phyloP scores from a whole-genome alignment of 92 coral and sea anemone genomes.

The Desmophyllum pertusum region DNA sequence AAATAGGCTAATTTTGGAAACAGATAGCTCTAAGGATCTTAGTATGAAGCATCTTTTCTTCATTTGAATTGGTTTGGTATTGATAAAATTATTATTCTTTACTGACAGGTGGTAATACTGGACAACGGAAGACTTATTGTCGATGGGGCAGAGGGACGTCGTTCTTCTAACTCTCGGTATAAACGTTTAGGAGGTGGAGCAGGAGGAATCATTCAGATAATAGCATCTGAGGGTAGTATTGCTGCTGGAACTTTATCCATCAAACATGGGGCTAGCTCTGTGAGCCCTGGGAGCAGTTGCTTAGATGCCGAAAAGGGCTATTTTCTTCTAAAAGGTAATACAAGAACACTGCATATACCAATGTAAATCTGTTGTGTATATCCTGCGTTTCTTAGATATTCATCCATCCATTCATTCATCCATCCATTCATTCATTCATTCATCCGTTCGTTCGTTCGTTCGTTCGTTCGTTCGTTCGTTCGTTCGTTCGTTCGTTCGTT shows the following conservation, averaged over 20 bases:
- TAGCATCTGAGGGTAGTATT: conserved; percentile 8
- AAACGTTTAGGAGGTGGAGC: conserved; percentile 3
- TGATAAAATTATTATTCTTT: not conserved
- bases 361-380: not conserved
- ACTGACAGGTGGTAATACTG: not conserved
- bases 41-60: too few relatives aligned
- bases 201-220: conserved; percentile 40
- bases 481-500: too few relatives aligned
- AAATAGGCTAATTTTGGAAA: too few relatives aligned
- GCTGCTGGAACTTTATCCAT: not conserved
- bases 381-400: too few relatives aligned
- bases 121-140: conserved; percentile 13
- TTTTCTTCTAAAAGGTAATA: conserved; percentile 4
- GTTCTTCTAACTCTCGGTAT: rapidly evolving
- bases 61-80: not conserved
- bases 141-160: conserved; percentile 5
- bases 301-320: not conserved
- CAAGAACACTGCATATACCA: not conserved
- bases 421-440: too few relatives aligned
- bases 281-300: not conserved
- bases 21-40: too few relatives aligned
- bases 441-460: too few relatives aligned
- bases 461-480: too few relatives aligned
- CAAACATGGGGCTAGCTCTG: too few relatives aligned
- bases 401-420: too few relatives aligned